Base-by-base conservation (phyloP, 1,140 invertebrate species). In the Belonocnema kinseyi region DNA sequence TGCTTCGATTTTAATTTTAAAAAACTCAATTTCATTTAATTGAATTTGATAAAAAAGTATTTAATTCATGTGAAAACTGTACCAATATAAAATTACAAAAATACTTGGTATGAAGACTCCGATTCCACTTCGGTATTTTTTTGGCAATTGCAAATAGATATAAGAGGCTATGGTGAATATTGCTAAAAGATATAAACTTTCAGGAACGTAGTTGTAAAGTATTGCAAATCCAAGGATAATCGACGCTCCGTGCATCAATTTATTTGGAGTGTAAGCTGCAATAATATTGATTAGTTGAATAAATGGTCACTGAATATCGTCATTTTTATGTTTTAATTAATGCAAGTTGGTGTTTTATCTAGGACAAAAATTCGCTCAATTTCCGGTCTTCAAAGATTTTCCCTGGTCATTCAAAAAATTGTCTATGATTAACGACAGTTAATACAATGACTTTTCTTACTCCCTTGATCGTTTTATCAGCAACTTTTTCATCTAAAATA, bases 31-130 rank as follows among this genome's bases (percentile, higher is more conserved):
- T 52, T 21, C n/a, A 26, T 54, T 17, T 0, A 33, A 5, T 61
- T 46, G 16, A 16, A 21, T 74, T 52, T 33, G 73, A 26, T 13
- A 53, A 53, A 50, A 54, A 61, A 40, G 50, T 46, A 46, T 46
- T 7, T 50, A 75, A 66, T 76, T 46, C 14, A 74, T 56, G 73
- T 73, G n/a, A 77, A 75, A 17, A 66, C 46, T 73, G 51, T 83
- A 90, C 89, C 91, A 90, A 66, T 90, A 89, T 26, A 87, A 85
- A 74, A 92, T 90, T 33, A 88, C 75, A 14, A 88, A 72, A 50
- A 92, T 73, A 79, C 88, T 87, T 40, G 88, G 85, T 50, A 91
- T 40, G 75, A 90, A 90, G 16, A 88, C 79, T 50, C 78, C 76
- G 16, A 85, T 58, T 7, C 80, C 83, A 54, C 74, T 80, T 16